phyloP scores from a whole-genome alignment of 2,888 invertebrate species.

The Sericinus montela region DNA sequence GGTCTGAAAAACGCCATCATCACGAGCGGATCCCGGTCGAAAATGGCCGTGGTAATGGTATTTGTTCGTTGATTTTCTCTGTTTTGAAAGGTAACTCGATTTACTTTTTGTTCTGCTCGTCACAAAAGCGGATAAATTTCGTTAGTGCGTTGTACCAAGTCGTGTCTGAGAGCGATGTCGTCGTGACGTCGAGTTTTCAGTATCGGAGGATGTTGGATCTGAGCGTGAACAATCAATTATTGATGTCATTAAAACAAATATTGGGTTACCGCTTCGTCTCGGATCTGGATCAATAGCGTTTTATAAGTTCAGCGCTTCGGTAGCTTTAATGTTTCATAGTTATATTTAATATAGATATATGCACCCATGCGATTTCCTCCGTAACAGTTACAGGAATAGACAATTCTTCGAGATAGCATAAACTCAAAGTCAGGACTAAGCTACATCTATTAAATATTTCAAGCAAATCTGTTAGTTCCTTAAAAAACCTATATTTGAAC shows the following conservation, averaged over 20 bases:
- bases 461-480: too few species aligned
- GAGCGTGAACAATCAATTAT: conserved; percentile 66
- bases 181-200: conserved; percentile 49
- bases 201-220: conserved; percentile 30
- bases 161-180: conserved; percentile 44
- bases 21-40: conserved; percentile 70
- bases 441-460: too few species aligned
- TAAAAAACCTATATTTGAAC: too few species aligned
- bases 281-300: conserved; percentile 26
- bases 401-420: too few species aligned
- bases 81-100: conserved; percentile 76
- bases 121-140: conserved; percentile 71
- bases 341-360: too few species aligned
- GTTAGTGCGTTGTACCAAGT: conserved; percentile 52
- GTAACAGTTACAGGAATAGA: too few species aligned
- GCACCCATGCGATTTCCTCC: too few species aligned
- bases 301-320: neutral
- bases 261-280: conserved; percentile 62
- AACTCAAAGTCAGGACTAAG: too few species aligned
- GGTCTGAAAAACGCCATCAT: conserved; percentile 64
- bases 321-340: too few species aligned
- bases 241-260: conserved; percentile 70
- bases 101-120: conserved; percentile 65
- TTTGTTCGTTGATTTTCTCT: conserved; percentile 77
- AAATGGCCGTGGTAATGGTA: conserved; percentile 74